phyloP scores from a whole-genome alignment of 2,797 vertebrate genomes.

The Pangasius djambal region DNA sequence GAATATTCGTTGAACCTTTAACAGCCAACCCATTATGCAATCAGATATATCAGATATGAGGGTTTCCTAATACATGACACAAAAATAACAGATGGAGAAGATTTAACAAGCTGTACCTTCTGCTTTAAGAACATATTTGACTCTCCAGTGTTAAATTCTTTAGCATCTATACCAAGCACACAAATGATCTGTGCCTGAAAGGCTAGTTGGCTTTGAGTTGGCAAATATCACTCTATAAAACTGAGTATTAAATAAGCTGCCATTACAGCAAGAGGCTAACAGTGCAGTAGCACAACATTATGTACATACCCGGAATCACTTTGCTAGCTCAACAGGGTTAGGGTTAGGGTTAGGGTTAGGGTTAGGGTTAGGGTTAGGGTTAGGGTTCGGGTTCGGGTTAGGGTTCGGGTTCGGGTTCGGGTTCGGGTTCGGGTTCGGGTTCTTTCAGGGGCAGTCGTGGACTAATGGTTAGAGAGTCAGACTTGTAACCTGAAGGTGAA shows the following conservation, averaged over 20 bases:
- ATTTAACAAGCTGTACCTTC: neutral
- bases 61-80: neutral
- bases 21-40: neutral
- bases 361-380: too few species aligned
- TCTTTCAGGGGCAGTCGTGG: too few species aligned
- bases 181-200: neutral
- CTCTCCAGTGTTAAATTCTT: neutral
- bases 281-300: neutral
- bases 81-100: neutral
- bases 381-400: too few species aligned
- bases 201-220: neutral
- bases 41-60: constrained; percentile 6
- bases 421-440: too few species aligned
- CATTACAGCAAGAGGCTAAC: neutral
- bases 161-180: neutral
- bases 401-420: too few species aligned
- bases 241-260: neutral
- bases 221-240: neutral
- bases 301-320: neutral
- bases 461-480: too few species aligned
- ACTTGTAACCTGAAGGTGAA: too few species aligned
- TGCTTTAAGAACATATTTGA: neutral
- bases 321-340: neutral
- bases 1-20: neutral
- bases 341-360: too few species aligned